Conservation (phyloP, 2,888 invertebrate species). For the Diloba caeruleocephala region DNA sequence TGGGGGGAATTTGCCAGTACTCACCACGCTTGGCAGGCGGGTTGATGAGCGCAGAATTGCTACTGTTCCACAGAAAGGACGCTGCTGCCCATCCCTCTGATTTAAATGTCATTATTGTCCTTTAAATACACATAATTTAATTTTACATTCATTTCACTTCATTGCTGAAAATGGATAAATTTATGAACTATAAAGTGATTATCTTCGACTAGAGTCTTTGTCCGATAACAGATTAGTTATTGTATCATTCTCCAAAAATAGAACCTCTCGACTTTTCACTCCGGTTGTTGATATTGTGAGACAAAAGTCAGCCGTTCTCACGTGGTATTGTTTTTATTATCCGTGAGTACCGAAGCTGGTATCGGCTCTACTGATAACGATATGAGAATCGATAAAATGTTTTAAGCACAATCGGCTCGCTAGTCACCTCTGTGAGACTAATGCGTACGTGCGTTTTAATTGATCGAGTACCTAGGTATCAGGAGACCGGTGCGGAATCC, state of each 20-base stretch:
- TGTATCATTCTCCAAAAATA: conserved; percentile 80
- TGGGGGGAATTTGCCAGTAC: too few relatives aligned
- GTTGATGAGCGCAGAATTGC: too few relatives aligned
- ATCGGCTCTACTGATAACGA: conserved; percentile 74
- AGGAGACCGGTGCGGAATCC: conserved; percentile 60
- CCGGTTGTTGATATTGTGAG: conserved; percentile 69
- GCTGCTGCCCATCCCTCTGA: too few relatives aligned
- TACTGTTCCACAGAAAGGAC: too few relatives aligned
- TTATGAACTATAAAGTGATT: conserved; percentile 51
- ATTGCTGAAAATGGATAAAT: conserved; percentile 32
- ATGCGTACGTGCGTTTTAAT: conserved; percentile 64
- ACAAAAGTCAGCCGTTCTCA: conserved; percentile 72
- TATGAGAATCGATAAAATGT: conserved; percentile 62
- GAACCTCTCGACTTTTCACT: conserved; percentile 75
- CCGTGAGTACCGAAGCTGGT: conserved; percentile 65
- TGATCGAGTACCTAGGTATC: conserved; percentile 60
- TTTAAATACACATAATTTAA: too few relatives aligned
- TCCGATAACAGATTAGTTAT: conserved; percentile 80
- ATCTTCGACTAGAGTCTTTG: conserved; percentile 73
- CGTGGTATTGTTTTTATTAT: conserved; percentile 87
- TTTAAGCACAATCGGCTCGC: conserved; percentile 31
- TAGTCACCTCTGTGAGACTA: conserved; percentile 32
- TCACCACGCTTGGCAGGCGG: too few relatives aligned
- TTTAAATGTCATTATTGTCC: too few relatives aligned
- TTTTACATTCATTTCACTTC: too few relatives aligned